These are phyloP conservation scores for Etheostoma spectabile DNA, from an alignment of 2,113 vertebrate species.

Conservation along the genomic window DNA sequence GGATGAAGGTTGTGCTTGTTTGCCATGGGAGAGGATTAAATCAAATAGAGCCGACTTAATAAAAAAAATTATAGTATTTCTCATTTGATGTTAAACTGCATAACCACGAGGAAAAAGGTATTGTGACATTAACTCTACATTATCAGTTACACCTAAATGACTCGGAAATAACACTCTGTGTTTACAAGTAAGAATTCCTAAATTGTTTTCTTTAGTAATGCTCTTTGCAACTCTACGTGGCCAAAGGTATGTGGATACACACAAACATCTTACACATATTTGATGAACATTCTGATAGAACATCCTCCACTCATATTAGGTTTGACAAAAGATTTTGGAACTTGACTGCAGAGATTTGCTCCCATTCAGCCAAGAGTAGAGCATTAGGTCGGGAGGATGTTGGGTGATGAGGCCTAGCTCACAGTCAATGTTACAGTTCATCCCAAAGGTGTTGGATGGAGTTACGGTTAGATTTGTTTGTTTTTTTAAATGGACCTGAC, in stretches of 20 bases:
- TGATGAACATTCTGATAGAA: background rate
- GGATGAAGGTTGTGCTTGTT: constrained; percentile 8
- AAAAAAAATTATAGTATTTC: constrained; percentile 6
- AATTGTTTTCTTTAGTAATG: background rate
- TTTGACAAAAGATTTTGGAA: background rate
- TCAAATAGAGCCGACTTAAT: background rate
- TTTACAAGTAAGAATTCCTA: background rate
- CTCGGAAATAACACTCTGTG: background rate
- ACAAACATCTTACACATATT: background rate
- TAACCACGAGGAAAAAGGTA: background rate
- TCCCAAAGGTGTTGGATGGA: background rate
- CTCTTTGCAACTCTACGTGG: background rate
- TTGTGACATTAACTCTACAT: background rate
- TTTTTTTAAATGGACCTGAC: background rate
- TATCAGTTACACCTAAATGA: background rate
- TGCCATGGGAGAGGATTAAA: background rate
- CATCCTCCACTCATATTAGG: background rate
- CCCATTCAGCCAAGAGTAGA: background rate
- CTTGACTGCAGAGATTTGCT: background rate
- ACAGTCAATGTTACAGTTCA: background rate
- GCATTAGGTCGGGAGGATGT: background rate
- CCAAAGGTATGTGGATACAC: background rate
- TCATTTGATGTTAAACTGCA: background rate
- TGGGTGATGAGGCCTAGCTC: background rate
- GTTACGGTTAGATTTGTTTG: background rate